Evolutionary conservation across 2,113 vertebrate genomes (phyloP).

Genomic region (Mirza zaza): DNA sequence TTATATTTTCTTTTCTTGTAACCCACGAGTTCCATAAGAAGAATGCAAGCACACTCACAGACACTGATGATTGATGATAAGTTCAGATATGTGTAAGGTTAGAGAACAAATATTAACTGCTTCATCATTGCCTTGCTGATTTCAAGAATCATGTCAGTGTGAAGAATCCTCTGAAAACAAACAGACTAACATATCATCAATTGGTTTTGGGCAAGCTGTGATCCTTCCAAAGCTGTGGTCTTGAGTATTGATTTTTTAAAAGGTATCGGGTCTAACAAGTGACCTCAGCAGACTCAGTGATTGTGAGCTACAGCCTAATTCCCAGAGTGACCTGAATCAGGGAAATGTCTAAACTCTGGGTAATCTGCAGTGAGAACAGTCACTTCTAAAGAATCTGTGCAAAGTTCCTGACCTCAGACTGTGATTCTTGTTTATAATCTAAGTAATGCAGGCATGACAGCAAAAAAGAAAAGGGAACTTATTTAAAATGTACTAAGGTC

Average conservation of each 20-base stretch:
- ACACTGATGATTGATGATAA: slow-evolving; percentile 57
- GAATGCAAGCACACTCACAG: slow-evolving; percentile 29
- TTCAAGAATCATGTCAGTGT: slow-evolving; percentile 9
- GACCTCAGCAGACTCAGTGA: slow-evolving; percentile 9
- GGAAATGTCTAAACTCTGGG: not conserved
- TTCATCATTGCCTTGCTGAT: slow-evolving; percentile 43
- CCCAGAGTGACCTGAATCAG: slow-evolving; percentile 22
- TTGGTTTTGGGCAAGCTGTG: slow-evolving; percentile 31
- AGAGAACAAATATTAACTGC: slow-evolving; percentile 71
- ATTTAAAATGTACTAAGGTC: slow-evolving; percentile 64
- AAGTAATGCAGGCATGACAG: not conserved
- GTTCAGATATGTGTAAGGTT: not conserved
- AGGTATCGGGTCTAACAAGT: slow-evolving; percentile 53
- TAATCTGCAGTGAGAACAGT: slow-evolving; percentile 27
- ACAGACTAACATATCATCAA: not conserved
- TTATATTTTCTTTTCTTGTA: slow-evolving; percentile 52
- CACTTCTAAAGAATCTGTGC: not conserved
- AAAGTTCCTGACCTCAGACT: slow-evolving; percentile 37
- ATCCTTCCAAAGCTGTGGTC: not conserved
- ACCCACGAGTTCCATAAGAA: not conserved
- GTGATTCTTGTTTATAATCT: not conserved
- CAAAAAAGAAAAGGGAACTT: slow-evolving; percentile 32
- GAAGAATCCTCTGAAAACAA: slow-evolving; percentile 49
- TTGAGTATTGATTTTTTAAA: slow-evolving; percentile 63
- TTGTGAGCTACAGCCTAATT: slow-evolving; percentile 21